These are phyloP conservation scores for Heliconius ismenius DNA, from an alignment of 2,888 invertebrate genomes.

Conservation along the genomic window DNA sequence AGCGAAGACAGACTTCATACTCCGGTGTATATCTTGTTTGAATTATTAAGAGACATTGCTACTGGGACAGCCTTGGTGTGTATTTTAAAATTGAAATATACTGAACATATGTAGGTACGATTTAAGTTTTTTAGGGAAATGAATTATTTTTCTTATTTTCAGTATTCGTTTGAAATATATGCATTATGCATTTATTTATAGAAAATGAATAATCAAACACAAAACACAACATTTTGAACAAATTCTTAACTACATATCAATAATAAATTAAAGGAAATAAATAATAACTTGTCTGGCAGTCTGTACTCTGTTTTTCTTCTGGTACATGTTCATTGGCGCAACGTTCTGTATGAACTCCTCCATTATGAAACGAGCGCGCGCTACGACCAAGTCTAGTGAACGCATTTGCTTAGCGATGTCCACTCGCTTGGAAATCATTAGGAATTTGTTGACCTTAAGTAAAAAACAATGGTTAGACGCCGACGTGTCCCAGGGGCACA, in stretches of 20 bases:
- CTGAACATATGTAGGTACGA: not conserved
- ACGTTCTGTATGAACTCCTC: slow-evolving; percentile 75
- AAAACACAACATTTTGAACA: no score
- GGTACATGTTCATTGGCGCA: slow-evolving; percentile 56
- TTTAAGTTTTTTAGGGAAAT: no score
- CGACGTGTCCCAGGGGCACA: no score
- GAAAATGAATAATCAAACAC: no score
- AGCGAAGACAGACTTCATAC: not conserved
- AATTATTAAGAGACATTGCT: not conserved
- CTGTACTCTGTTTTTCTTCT: slow-evolving; percentile 39
- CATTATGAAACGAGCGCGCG: slow-evolving; percentile 68
- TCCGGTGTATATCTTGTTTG: not conserved
- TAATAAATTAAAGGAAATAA: not conserved
- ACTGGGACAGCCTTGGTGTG: not conserved
- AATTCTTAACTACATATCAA: no score
- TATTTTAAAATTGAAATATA: not conserved
- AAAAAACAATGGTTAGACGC: not conserved
- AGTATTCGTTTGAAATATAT: no score
- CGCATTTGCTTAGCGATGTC: slow-evolving; percentile 62
- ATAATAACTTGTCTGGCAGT: not conserved
- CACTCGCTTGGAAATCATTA: slow-evolving; percentile 51
- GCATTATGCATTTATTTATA: no score
- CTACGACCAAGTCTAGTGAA: slow-evolving; percentile 58
- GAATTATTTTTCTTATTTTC: no score
- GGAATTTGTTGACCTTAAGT: slow-evolving; percentile 59